These are phyloP conservation scores for Leptura quadrifasciata DNA, from an alignment of 2,888 invertebrate genomes.

Conservation along the genomic window DNA sequence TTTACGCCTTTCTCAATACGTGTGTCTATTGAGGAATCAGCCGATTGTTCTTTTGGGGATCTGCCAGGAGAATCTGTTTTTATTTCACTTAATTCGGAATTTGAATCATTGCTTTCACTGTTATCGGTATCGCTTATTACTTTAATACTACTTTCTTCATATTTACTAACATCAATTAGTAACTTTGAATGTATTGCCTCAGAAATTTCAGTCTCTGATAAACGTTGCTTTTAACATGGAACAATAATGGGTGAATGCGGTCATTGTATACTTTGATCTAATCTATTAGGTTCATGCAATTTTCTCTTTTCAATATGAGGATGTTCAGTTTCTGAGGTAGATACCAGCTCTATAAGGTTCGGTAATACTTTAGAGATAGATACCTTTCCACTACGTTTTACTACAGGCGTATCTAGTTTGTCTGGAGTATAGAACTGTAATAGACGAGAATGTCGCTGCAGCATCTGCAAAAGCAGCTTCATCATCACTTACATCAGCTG, in stretches of 20 bases:
- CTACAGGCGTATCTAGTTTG: not conserved
- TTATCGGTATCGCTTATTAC: not conserved
- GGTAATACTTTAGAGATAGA: constrained; percentile 16
- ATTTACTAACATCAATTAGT: not conserved
- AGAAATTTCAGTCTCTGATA: constrained; percentile 10
- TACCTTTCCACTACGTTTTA: constrained; percentile 11
- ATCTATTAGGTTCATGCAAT: not conserved
- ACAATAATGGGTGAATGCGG: not conserved
- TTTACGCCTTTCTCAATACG: not conserved
- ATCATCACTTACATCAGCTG: constrained; percentile 31
- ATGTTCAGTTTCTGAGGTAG: constrained; percentile 17
- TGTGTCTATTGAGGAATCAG: not conserved
- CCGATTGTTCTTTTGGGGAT: not conserved
- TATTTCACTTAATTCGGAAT: constrained; percentile 28
- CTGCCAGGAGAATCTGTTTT: constrained; percentile 23
- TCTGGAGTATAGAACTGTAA: constrained; percentile 29
- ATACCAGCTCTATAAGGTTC: constrained; percentile 10
- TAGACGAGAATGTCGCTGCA: too few relatives aligned
- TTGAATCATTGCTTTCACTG: not conserved
- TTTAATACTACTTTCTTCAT: too few relatives aligned
- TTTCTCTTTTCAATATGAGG: constrained; percentile 1
- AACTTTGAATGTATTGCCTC: constrained; percentile 1
- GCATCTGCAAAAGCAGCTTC: constrained; percentile 31
- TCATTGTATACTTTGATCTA: not conserved
- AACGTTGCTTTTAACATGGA: not conserved